Percentiles rank a stretch among this genome's conserved stretches.
These are phyloP conservation scores for Ophiodon elongatus DNA, from an alignment of 2,113 vertebrate genomes.

Conservation along the genomic window DNA sequence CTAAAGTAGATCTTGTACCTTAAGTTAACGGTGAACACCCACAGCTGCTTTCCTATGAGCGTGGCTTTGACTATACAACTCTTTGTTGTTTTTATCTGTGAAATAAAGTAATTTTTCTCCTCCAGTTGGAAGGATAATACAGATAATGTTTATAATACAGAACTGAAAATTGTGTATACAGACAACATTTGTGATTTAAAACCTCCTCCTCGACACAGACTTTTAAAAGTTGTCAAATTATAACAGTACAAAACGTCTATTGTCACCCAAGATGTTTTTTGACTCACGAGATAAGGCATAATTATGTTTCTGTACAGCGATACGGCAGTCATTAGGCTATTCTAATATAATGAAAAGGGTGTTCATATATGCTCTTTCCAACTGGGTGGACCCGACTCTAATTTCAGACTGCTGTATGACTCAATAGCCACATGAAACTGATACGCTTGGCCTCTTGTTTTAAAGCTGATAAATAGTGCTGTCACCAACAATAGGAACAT, in stretches of 20 bases:
- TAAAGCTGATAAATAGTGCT: constrained; percentile 16
- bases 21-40: constrained; percentile 30
- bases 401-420: constrained; percentile 39
- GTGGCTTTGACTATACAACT: neutral
- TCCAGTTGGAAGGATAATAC: neutral
- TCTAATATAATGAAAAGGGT: constrained; percentile 1
- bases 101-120: neutral
- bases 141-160: neutral
- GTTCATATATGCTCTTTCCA: constrained; percentile 14
- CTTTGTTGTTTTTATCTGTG: neutral
- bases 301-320: neutral
- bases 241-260: neutral
- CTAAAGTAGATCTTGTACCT: neutral
- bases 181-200: neutral
- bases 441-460: constrained; percentile 15
- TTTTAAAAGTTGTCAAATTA: neutral
- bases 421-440: constrained; percentile 58
- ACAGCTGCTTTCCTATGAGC: neutral
- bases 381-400: constrained; percentile 50
- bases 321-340: neutral
- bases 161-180: neutral
- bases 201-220: accelerated
- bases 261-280: neutral
- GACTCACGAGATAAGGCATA: neutral
- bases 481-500: constrained; percentile 20